These are phyloP conservation scores for Atethmia centrago DNA, from an alignment of 2,888 invertebrate genomes.

Conservation along the genomic window DNA sequence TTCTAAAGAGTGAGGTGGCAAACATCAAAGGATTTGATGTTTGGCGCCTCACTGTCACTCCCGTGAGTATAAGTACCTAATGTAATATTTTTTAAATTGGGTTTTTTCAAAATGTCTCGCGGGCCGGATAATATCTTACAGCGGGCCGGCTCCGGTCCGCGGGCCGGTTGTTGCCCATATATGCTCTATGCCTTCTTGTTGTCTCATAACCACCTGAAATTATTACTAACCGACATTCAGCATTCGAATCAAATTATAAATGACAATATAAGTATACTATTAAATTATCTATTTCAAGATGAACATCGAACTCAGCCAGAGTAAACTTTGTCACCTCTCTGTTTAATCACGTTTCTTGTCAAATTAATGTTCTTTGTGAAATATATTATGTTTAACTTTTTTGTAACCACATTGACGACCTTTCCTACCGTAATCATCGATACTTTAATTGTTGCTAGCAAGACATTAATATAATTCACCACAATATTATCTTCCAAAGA, in stretches of 20 bases:
- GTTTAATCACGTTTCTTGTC: not conserved
- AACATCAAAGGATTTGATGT: too few species aligned
- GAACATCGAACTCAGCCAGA: not conserved
- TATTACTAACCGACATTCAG: too few species aligned
- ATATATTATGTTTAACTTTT: conserved; percentile 27
- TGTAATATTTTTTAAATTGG: too few species aligned
- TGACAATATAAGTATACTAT: not conserved
- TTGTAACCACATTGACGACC: conserved; percentile 4
- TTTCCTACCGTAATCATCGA: conserved; percentile 38
- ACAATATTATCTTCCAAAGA: conserved; percentile 53
- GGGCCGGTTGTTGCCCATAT: too few species aligned
- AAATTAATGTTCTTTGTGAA: conserved; percentile 10
- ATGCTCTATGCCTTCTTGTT: too few species aligned
- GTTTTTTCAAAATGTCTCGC: too few species aligned
- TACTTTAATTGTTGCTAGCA: conserved; percentile 52
- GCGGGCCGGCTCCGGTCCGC: too few species aligned
- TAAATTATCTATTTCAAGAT: not conserved
- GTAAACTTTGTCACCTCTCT: not conserved
- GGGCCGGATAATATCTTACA: too few species aligned
- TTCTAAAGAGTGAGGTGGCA: too few species aligned
- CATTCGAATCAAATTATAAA: too few species aligned
- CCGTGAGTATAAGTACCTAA: too few species aligned
- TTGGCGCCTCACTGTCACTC: too few species aligned
- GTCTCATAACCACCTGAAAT: not conserved
- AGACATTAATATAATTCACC: conserved; percentile 58